Percentiles rank a stretch among this genome's conserved stretches.
Conservation (phyloP, 2,113 vertebrate species). For the Mobula hypostoma region DNA sequence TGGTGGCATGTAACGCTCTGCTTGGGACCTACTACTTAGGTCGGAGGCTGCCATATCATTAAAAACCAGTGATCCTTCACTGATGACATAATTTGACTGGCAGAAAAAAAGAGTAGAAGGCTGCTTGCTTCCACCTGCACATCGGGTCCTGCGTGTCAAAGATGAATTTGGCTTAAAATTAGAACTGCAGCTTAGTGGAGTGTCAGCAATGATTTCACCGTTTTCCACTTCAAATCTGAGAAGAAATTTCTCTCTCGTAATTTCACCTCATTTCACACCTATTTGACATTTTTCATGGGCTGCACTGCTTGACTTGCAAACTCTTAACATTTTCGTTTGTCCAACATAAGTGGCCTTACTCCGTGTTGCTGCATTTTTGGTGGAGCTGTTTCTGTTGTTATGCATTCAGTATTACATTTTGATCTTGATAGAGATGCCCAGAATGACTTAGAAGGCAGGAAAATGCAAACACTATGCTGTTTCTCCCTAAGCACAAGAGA, state of each 20-base stretch:
- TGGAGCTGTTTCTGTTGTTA: constrained; percentile 12
- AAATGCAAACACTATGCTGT: not conserved
- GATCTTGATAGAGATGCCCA: constrained; percentile 2
- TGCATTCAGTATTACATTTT: constrained; percentile 9
- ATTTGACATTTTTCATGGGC: constrained; percentile 60
- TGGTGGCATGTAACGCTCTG: constrained; percentile 69
- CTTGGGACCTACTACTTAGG: constrained; percentile 61
- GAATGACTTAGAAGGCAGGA: not conserved
- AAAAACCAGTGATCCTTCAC: constrained; percentile 79
- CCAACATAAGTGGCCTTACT: not conserved
- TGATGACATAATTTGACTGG: constrained; percentile 84
- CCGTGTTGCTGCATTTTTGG: constrained; percentile 1
- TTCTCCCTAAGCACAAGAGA: too few relatives aligned
- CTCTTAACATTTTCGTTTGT: not conserved
- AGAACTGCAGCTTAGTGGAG: constrained; percentile 81
- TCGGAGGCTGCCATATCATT: constrained; percentile 72
- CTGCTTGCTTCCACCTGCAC: constrained; percentile 72
- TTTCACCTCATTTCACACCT: constrained; percentile 69
- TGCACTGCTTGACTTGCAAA: constrained; percentile 18
- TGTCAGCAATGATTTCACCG: constrained; percentile 73
- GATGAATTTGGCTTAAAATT: constrained; percentile 88
- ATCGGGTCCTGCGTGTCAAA: constrained; percentile 75
- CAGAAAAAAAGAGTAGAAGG: constrained; percentile 66
- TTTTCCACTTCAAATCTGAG: constrained; percentile 69
- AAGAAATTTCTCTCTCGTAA: constrained; percentile 60